Conservation (phyloP, 2,113 vertebrate genomes). For the Gopherus flavomarginatus region DNA sequence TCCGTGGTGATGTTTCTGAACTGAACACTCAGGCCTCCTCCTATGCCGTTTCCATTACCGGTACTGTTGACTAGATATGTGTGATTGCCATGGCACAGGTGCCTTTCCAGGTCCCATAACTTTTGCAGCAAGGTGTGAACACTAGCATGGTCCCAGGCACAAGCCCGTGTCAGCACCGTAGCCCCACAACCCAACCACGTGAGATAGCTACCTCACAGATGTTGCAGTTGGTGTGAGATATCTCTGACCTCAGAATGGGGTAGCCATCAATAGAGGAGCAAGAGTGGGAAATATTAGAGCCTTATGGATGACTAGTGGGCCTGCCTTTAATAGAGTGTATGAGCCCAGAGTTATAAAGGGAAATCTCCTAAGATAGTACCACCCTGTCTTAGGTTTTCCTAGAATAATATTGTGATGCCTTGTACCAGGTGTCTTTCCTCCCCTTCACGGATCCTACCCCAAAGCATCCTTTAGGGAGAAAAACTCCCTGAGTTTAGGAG, state of each 20-base stretch:
- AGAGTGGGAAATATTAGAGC: background rate
- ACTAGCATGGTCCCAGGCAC: background rate
- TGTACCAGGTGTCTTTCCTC: too few species aligned
- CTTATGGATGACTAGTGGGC: background rate
- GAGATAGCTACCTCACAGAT: background rate
- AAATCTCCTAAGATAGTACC: background rate
- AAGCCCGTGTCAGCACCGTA: background rate
- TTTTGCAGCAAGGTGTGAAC: background rate
- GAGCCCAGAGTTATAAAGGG: background rate
- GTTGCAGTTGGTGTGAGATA: background rate
- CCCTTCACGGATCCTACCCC: too few species aligned
- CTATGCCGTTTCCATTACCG: background rate
- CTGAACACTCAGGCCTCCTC: background rate
- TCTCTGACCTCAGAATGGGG: background rate
- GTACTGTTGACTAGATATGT: background rate
- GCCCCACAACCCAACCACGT: background rate
- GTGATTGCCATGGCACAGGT: background rate
- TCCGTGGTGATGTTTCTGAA: background rate
- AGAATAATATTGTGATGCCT: background rate
- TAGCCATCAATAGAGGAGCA: background rate
- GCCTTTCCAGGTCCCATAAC: background rate
- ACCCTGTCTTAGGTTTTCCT: accelerated
- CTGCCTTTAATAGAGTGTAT: background rate
- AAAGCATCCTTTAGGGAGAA: too few species aligned
- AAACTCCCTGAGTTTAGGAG: too few species aligned